Base-by-base conservation (phyloP, 1,140 invertebrate species). In the Penaeus chinensis region DNA sequence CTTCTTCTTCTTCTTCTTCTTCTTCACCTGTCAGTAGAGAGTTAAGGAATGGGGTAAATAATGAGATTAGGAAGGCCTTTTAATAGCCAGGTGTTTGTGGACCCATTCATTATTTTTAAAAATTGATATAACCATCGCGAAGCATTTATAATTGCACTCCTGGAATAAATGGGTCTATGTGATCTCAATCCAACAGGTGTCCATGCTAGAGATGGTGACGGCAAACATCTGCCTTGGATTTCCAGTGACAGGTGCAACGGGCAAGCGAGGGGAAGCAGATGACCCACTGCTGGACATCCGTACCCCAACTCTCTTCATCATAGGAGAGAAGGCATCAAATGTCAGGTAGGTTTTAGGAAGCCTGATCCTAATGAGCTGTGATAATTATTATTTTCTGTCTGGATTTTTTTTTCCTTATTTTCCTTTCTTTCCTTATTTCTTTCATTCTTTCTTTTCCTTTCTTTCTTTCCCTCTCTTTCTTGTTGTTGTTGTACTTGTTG, bases 181-280 rank as follows among this genome's bases (percentile, higher is more conserved):
- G 92, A 92, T 24, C 22, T 42, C 71, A n/a, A 13, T 63, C 60
- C 27, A 65, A 20, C 62, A 89, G 89, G 80, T 93, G 61, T 92
- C 93, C 2, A 79, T 93, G 54, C 86, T 92, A 42, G 93, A 94
- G 86, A 87, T 87, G 71, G 95, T 97, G n/a, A 94, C 94, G 16
- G 96, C 95, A 80, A 94, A 96, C 32, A 93, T 97, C 18, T 96
- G 96, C 91, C 93, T 97, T 63, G 96, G 96, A 0, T 97, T 97
- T 92, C 96, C 96, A 3, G 93, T 96, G 84, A 93, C 94, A 84
- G 96, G 96, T 2, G 94, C 95, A 0, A 95, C 95, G 88, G 96
- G 96, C 7, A 94, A 94, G 89, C 92, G 96, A 84, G 96, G 96
- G n/a, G 94, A 95, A 82, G 94, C 96, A 0, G 96, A 97, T 90